These are phyloP conservation scores for Aplocera efformata DNA, from an alignment of 2,888 invertebrate species.

Conservation along the genomic window DNA sequence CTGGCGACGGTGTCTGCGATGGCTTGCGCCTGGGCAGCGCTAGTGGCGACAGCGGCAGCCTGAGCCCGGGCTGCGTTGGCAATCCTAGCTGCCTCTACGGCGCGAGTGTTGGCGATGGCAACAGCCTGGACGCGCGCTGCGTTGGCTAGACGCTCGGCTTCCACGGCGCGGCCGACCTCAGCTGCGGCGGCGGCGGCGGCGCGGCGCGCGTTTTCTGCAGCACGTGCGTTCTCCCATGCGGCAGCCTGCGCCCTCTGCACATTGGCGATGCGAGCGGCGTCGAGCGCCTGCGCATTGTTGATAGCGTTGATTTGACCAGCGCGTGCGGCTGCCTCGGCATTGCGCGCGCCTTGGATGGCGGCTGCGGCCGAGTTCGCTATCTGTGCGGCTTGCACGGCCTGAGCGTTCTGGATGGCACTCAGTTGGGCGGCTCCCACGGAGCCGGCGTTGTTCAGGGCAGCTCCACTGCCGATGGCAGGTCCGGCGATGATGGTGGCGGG, in stretches of 20 bases:
- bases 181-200: constrained; percentile 53
- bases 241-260: constrained; percentile 71
- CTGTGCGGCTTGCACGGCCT: constrained; percentile 65
- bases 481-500: constrained; percentile 30
- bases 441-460: constrained; percentile 63
- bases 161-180: constrained; percentile 54
- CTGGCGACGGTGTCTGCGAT: constrained; percentile 60
- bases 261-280: constrained; percentile 66
- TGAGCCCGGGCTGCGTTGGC: constrained; percentile 52
- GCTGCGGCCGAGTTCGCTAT: constrained; percentile 69
- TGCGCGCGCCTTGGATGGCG: constrained; percentile 69
- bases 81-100: constrained; percentile 67
- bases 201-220: constrained; percentile 65
- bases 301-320: constrained; percentile 66
- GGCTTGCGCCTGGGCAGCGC: constrained; percentile 62
- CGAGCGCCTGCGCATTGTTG: constrained; percentile 66
- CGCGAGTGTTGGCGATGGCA: constrained; percentile 67
- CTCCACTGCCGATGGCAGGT: constrained; percentile 45
- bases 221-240: constrained; percentile 66
- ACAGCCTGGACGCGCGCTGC: constrained; percentile 69
- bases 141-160: constrained; percentile 62
- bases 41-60: constrained; percentile 56
- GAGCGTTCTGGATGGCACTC: constrained; percentile 71
- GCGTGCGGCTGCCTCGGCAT: constrained; percentile 64
- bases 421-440: constrained; percentile 69